Evolutionary conservation across 2,113 vertebrate genomes (phyloP).

Genomic region (Salvelinus namaycush): DNA sequence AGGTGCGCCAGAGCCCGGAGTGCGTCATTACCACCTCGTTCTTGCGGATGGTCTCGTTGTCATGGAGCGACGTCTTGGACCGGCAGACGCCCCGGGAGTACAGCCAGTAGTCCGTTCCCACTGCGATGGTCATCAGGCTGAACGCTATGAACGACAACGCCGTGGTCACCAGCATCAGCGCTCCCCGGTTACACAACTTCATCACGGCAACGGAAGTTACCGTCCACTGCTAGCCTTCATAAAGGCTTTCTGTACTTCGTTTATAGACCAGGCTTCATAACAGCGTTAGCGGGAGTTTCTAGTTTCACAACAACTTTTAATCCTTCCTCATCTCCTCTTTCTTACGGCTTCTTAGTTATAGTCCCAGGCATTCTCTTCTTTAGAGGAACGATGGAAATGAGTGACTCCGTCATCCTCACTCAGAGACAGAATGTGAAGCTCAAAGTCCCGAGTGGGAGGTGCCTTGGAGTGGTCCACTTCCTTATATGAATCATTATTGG

Average conservation of each 20-base stretch:
- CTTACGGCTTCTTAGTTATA: background rate
- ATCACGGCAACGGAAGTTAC: constrained; percentile 70
- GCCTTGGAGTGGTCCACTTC: no score
- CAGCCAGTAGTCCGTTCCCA: constrained; percentile 97
- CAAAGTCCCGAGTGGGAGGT: no score
- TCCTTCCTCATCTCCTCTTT: background rate
- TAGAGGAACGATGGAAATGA: no score
- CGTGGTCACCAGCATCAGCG: constrained; percentile 94
- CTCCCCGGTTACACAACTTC: constrained; percentile 90
- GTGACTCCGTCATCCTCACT: no score
- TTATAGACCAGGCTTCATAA: no score
- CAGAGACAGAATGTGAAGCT: no score
- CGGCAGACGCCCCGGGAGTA: constrained; percentile 93
- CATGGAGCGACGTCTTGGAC: constrained; percentile 80
- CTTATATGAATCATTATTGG: no score
- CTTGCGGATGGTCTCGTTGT: constrained; percentile 93
- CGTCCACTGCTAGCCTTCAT: no score
- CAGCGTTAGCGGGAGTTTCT: no score
- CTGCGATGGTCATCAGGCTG: constrained; percentile 98
- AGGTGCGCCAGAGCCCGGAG: constrained; percentile 95
- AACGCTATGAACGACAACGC: constrained; percentile 95
- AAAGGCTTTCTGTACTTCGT: no score
- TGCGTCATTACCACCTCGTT: constrained; percentile 98
- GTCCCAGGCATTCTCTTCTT: background rate
- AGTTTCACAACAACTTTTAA: no score